phyloP scores from a whole-genome alignment of 2,888 invertebrate genomes.

The Diaphora mendica region DNA sequence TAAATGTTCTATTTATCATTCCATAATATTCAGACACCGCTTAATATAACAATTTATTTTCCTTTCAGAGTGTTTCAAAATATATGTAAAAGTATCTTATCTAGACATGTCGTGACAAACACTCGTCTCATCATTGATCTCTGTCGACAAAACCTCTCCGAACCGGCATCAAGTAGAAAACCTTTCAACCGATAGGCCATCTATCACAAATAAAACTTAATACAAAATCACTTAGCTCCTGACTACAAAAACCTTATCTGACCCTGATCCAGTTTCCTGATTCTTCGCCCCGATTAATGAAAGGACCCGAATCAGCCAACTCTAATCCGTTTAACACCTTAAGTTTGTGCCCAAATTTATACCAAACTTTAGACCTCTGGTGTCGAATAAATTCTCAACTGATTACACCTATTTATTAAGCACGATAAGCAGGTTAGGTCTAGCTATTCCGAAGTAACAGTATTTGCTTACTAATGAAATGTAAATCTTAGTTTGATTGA shows the following conservation, averaged over 20 bases:
- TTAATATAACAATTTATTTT: background rate
- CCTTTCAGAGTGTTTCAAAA: background rate
- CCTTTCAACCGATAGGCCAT: background rate
- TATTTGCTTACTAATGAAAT: conserved; percentile 37
- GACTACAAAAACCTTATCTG: conserved; percentile 48
- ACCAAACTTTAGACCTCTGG: conserved; percentile 55
- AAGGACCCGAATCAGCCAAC: conserved; percentile 60
- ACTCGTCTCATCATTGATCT: background rate
- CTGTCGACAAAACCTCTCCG: background rate
- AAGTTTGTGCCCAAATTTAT: conserved; percentile 61
- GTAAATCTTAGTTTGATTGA: conserved; percentile 27
- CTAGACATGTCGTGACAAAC: background rate
- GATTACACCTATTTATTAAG: conserved; percentile 67
- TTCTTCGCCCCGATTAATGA: conserved; percentile 60
- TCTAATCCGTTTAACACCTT: conserved; percentile 72
- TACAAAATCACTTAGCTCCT: conserved; percentile 47
- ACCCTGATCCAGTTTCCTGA: conserved; percentile 35
- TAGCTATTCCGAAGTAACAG: conserved; percentile 23
- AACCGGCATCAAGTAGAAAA: background rate
- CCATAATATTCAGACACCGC: background rate
- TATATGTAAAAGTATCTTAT: background rate
- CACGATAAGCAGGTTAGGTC: conserved; percentile 53
- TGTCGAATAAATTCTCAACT: conserved; percentile 59
- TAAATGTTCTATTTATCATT: background rate
- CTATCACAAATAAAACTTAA: conserved; percentile 29